Percentiles rank a stretch among this genome's conserved stretches.
phyloP scores from a whole-genome alignment of 2,113 vertebrate genomes.

The Phrynosoma platyrhinos region DNA sequence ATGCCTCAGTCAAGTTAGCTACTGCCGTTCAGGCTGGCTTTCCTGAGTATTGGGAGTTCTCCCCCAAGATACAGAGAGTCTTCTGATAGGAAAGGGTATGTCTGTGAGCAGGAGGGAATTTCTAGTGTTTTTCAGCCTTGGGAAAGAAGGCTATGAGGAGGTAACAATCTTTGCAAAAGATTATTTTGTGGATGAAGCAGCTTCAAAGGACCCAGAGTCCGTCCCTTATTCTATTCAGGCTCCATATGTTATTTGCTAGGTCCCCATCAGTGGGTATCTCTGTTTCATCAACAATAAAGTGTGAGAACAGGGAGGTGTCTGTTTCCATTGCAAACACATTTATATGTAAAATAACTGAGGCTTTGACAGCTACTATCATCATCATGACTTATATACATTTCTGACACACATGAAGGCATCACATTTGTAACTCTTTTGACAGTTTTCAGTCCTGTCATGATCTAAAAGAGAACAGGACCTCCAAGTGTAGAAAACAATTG shows the following conservation, averaged over 20 bases:
- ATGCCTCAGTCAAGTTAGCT: neutral
- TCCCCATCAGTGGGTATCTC: neutral
- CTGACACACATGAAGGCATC: neutral
- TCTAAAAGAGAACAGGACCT: neutral
- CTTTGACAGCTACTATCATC: neutral
- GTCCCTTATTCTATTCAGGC: neutral
- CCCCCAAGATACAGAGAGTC: neutral
- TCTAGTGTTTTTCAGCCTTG: neutral
- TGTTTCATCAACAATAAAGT: neutral
- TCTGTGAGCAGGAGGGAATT: neutral
- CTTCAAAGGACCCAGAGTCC: too few species aligned
- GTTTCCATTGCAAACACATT: neutral
- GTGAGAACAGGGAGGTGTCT: neutral
- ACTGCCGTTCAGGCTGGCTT: neutral
- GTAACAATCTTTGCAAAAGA: neutral
- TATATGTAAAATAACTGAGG: neutral
- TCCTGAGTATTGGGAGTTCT: neutral
- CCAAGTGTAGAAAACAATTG: neutral
- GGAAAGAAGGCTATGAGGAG: neutral
- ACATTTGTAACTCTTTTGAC: neutral
- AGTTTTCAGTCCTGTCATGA: neutral
- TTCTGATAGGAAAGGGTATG: neutral
- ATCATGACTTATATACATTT: neutral
- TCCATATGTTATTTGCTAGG: neutral
- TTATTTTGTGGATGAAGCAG: neutral